Evolutionary conservation across 1,140 invertebrate genomes (phyloP).

Genomic region (Lucilia cuprina): DNA sequence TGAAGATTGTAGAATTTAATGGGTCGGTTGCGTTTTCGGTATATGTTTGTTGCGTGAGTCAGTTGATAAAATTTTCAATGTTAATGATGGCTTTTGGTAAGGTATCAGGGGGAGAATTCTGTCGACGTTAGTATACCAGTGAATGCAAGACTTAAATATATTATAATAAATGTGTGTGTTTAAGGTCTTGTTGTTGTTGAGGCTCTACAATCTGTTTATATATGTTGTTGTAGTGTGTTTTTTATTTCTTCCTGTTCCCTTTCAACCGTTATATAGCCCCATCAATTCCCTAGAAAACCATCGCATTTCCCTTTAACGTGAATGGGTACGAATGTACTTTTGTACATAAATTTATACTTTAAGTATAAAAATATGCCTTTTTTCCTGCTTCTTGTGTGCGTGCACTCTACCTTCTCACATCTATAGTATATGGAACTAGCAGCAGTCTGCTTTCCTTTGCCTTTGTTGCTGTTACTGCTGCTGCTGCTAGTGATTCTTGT

Average conservation of each 20-base stretch:
- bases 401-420: not conserved
- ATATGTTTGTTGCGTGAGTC: constrained; percentile 4
- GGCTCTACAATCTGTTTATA: not conserved
- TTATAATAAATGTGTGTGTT: not conserved
- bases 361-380: not conserved
- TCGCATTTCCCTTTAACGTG: too few relatives aligned
- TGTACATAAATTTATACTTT: too few relatives aligned
- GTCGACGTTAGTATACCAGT: not conserved
- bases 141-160: not conserved
- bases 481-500: not conserved
- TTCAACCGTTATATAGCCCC: not conserved
- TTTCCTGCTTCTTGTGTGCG: not conserved
- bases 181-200: not conserved
- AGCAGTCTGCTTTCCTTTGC: not conserved
- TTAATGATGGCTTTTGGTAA: not conserved
- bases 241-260: constrained; percentile 3
- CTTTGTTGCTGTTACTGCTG: not conserved
- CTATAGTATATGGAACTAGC: not conserved
- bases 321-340: too few relatives aligned
- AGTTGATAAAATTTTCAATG: constrained; percentile 7
- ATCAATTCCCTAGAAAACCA: not conserved
- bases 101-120: not conserved
- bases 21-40: constrained; percentile 26
- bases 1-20: constrained; percentile 3
- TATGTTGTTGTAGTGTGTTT: not conserved